Evolutionary conservation across 2,888 invertebrate species (phyloP).

Genomic region (Lordiphosa andalusiaca): DNA sequence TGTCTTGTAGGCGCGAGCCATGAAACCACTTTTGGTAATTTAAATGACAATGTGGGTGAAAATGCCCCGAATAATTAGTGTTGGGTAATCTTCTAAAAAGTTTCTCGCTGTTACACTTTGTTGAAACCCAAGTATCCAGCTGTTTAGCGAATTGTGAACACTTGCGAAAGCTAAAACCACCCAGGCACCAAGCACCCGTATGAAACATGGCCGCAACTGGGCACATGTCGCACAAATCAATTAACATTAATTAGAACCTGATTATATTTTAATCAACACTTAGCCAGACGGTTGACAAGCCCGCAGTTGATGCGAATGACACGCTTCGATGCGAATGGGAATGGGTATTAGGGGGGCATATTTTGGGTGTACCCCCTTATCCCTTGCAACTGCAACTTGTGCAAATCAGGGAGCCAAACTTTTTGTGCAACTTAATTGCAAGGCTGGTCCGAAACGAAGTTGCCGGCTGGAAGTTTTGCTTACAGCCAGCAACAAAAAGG

Average conservation of each 20-base stretch:
- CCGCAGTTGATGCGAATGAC: background rate
- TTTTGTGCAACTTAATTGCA: conserved; percentile 67
- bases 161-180: too few species aligned
- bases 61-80: too few species aligned
- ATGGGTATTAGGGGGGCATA: conserved; percentile 12
- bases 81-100: too few species aligned
- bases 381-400: conserved; percentile 19
- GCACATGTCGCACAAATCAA: conserved; percentile 54
- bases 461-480: conserved; percentile 43
- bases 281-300: conserved; percentile 8
- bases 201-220: conserved; percentile 1
- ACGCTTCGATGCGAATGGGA: conserved; percentile 5
- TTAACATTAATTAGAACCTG: conserved; percentile 62
- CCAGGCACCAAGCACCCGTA: background rate
- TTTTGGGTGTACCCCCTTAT: too few species aligned
- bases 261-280: conserved; percentile 61
- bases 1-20: too few species aligned
- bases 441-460: conserved; percentile 11
- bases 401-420: conserved; percentile 50
- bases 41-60: too few species aligned
- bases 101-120: too few species aligned
- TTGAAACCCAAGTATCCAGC: too few species aligned
- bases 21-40: too few species aligned
- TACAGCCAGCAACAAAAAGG: conserved; percentile 19
- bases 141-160: too few species aligned